phyloP scores from a whole-genome alignment of 2,797 vertebrate genomes.

The Rhodeus uyekii region DNA sequence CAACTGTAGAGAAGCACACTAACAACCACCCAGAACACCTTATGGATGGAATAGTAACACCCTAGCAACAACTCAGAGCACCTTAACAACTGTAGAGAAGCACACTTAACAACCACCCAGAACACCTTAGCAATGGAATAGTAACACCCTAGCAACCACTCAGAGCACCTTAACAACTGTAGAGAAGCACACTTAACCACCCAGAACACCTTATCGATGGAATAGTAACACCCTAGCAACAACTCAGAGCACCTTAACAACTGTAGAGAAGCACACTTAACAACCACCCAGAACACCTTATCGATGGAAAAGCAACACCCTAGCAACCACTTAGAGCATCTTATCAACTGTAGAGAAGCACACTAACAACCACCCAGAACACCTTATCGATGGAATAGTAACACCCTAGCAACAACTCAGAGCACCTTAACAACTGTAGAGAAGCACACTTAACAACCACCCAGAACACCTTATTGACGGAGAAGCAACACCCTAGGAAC shows the following conservation, averaged over 20 bases:
- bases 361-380: fast-evolving
- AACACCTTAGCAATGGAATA: background rate
- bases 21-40: fast-evolving
- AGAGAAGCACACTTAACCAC: background rate
- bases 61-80: background rate
- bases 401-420: background rate
- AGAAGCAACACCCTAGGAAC: background rate
- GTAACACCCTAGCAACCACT: background rate
- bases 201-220: background rate
- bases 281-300: background rate
- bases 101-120: background rate
- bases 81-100: background rate
- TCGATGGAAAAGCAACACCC: background rate
- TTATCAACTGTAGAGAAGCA: background rate
- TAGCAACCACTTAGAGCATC: background rate
- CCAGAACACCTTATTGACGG: background rate
- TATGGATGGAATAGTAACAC: background rate
- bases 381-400: background rate
- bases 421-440: background rate
- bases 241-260: background rate
- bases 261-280: background rate
- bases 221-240: background rate
- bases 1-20: background rate
- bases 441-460: background rate
- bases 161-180: background rate